Evolutionary conservation across 2,113 vertebrate species (phyloP).

Genomic region (Mesembrinibis cayennensis): DNA sequence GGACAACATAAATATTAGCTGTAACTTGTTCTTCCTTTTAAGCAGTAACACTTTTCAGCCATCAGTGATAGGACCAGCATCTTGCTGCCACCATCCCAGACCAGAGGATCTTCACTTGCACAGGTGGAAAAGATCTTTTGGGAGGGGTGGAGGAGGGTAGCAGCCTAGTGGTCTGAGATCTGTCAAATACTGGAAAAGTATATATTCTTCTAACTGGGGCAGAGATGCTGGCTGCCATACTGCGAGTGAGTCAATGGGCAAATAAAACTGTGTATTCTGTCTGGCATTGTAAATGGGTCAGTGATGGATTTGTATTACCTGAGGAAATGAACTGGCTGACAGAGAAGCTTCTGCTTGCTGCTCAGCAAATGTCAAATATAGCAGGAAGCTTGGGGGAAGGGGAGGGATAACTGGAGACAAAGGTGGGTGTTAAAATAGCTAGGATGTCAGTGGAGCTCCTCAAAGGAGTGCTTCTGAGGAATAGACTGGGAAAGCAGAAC

Average conservation of each 20-base stretch:
- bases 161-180: neutral
- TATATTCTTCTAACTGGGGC: neutral
- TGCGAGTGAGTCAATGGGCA: neutral
- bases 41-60: neutral
- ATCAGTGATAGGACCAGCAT: neutral
- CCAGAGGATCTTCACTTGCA: neutral
- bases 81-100: neutral
- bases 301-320: slow-evolving; percentile 57
- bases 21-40: neutral
- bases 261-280: slow-evolving; percentile 17
- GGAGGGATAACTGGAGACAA: slow-evolving; percentile 5
- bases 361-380: slow-evolving; percentile 48
- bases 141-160: neutral
- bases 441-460: neutral
- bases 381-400: slow-evolving; percentile 16
- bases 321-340: slow-evolving; percentile 45
- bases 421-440: neutral
- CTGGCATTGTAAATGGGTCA: slow-evolving; percentile 53
- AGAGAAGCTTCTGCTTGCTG: slow-evolving; percentile 26
- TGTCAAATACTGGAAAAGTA: neutral
- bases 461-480: neutral
- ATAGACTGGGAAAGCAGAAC: neutral
- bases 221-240: neutral
- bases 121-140: neutral
- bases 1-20: neutral